Percentiles rank a stretch among this genome's conserved stretches.
Conservation (phyloP, 2,797 vertebrate species). For the Miichthys miiuy region DNA sequence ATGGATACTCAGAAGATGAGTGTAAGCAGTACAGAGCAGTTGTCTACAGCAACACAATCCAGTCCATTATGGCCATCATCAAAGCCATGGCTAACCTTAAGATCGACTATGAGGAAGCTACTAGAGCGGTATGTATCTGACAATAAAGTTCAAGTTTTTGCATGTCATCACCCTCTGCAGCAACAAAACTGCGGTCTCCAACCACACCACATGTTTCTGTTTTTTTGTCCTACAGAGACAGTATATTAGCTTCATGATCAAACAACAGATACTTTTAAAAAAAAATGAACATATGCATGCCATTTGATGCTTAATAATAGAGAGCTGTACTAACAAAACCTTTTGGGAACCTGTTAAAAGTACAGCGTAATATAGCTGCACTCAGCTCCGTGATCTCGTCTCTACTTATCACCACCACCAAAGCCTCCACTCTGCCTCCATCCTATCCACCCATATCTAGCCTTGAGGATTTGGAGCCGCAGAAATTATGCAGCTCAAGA, state of each 20-base stretch:
- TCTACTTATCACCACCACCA: slow-evolving; percentile 21
- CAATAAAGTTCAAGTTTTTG: not conserved
- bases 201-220: not conserved
- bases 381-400: slow-evolving; percentile 19
- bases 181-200: not conserved
- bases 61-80: slow-evolving; percentile 99
- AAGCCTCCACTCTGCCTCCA: slow-evolving; percentile 20
- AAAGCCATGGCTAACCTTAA: slow-evolving; percentile 98
- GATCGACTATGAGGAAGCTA: slow-evolving; percentile 92
- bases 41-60: slow-evolving; percentile 99
- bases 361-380: slow-evolving; percentile 1
- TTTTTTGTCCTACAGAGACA: not conserved
- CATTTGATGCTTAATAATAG: not conserved
- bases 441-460: slow-evolving; percentile 28
- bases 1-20: slow-evolving; percentile 98
- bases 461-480: slow-evolving; percentile 33
- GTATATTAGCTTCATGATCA: not conserved
- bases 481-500: slow-evolving; percentile 48
- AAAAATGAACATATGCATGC: not conserved
- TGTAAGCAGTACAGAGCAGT: slow-evolving; percentile 98
- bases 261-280: not conserved
- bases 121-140: slow-evolving; percentile 87
- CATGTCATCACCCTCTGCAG: not conserved
- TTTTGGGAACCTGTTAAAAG: slow-evolving; percentile 6
- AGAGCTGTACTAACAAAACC: not conserved